Evolutionary conservation across 2,113 vertebrate genomes (phyloP), one percentile per base, ranked within the genome.

Genomic region (Macroglossus sobrinus): DNA sequence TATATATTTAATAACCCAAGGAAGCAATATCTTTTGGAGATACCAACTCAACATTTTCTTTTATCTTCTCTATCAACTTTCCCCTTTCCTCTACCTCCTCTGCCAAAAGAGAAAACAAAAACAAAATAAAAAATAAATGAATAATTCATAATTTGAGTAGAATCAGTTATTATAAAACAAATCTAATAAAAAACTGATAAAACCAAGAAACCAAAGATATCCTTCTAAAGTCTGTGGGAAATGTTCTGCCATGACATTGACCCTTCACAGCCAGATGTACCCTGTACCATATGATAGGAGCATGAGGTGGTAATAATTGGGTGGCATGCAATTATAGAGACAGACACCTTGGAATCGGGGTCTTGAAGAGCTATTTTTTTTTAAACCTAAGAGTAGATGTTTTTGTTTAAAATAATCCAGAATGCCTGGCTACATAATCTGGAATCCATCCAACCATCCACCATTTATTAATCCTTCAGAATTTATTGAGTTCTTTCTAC

Each of bases 351-450:
- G 61, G 64, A 82, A 45, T 30, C 38, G 33, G 28, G 18, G 24
- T 47, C 38, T n/a, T 45, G 4, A 63, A 71, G 63, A 63, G 28
- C 10, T 74, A 7, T 45, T 40, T 15, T 55, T 91, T 89, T 84
- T n/a, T 53, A 81, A 69, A 64, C 11, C 45, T 43, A 26, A 40
- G 8, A 59, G 28, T 59, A 57, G 57, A n/a, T 74, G 24, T 43
- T 90, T 93, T 91, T 96, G 74, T 69, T 85, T 47, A 24, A n/a
- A 86, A 80, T 80, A 74, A 53, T 28, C 74, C 30, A 35, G 69
- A 66, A 50, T 43, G 7, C 22, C 28, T 72, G 63, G 38, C 35
- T n/a, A 45, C 35, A 28, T 40, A 76, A 61, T 13, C 16, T 59
- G 30, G 38, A 92, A 35, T 91, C 16, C 55, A 80, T 28, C 26